A percentile compares a stretch with the other conserved stretches of the same genome.
Evolutionary conservation across 2,113 vertebrate species (phyloP).

Genomic region (Gallinago media): DNA sequence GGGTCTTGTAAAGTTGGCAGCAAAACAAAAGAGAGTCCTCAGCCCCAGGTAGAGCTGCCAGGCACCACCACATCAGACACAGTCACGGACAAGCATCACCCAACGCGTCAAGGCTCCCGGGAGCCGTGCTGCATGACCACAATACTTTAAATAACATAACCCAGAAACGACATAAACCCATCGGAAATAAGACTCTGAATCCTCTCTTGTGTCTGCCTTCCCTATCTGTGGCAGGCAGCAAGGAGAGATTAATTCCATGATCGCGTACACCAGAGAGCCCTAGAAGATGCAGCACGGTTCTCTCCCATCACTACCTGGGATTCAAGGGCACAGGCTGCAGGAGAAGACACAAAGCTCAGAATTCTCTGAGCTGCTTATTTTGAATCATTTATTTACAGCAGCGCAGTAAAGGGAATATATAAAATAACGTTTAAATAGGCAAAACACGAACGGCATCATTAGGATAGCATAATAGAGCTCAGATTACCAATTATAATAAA

Average conservation of each 20-base stretch:
- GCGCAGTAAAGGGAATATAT: background rate
- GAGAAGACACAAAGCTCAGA: background rate
- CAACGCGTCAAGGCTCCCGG: rapidly evolving
- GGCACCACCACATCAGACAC: background rate
- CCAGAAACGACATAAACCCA: background rate
- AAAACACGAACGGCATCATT: slow-evolving; percentile 49
- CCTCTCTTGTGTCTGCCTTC: background rate
- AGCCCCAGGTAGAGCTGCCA: background rate
- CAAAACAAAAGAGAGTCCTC: background rate
- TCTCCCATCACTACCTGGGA: background rate
- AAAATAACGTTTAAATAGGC: slow-evolving; percentile 47
- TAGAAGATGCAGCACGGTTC: background rate
- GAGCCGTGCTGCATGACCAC: background rate
- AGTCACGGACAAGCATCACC: background rate
- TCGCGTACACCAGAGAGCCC: background rate
- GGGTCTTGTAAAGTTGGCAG: background rate
- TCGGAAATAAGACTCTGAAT: background rate
- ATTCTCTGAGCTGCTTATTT: background rate
- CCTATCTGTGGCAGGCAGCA: background rate
- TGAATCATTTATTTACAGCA: slow-evolving; percentile 36
- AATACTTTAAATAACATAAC: background rate
- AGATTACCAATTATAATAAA: slow-evolving; percentile 56
- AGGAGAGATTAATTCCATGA: background rate
- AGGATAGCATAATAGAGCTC: slow-evolving; percentile 44
- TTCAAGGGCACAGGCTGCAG: background rate